These are phyloP conservation scores for Mus pahari DNA, from an alignment of 2,113 vertebrate genomes.

Conservation along the genomic window DNA sequence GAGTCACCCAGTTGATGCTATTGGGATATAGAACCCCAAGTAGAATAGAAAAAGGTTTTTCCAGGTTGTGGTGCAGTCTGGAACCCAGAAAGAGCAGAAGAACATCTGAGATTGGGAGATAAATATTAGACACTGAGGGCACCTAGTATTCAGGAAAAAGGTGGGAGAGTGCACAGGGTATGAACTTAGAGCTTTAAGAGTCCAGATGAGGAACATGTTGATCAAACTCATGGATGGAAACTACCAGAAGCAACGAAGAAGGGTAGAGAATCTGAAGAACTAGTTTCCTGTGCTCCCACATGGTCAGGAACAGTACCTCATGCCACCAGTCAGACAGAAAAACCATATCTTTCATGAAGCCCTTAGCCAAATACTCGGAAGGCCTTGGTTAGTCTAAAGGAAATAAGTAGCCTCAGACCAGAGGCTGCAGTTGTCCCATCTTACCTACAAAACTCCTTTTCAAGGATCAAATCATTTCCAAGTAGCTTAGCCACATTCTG, in stretches of 20 bases:
- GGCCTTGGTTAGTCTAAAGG: neutral
- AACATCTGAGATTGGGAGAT: neutral
- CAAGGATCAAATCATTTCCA: neutral
- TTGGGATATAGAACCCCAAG: neutral
- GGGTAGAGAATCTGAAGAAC: neutral
- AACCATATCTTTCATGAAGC: neutral
- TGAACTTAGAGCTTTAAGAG: neutral
- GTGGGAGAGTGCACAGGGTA: neutral
- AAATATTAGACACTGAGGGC: neutral
- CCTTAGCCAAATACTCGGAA: neutral
- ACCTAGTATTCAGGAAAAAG: neutral
- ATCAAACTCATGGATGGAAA: neutral
- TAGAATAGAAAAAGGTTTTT: neutral
- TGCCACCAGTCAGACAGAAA: neutral
- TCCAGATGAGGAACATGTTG: neutral
- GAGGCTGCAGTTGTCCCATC: neutral
- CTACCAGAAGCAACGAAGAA: neutral
- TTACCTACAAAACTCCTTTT: neutral
- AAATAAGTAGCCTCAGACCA: neutral
- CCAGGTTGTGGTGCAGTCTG: rapidly evolving
- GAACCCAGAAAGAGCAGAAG: neutral
- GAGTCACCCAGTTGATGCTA: neutral
- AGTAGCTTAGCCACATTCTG: neutral
- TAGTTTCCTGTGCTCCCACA: neutral
- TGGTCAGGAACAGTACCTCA: neutral